phyloP scores from a whole-genome alignment of 2,113 vertebrate species.

The Pollimyrus isidori region DNA sequence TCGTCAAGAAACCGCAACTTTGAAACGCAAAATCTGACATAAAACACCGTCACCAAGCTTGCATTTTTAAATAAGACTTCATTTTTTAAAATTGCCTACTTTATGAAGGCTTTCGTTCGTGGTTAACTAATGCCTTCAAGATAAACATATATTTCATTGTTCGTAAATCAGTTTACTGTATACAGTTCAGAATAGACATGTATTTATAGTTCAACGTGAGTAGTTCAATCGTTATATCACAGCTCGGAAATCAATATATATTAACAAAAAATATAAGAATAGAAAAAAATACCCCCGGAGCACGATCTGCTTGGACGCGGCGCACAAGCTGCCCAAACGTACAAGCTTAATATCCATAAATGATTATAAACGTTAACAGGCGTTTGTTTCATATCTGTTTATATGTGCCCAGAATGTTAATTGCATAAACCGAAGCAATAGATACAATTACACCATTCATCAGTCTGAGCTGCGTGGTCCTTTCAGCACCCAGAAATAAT shows the following conservation, averaged over 20 bases:
- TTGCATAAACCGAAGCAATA: neutral
- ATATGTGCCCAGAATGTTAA: constrained; percentile 1
- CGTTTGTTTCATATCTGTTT: neutral
- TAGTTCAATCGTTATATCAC: neutral
- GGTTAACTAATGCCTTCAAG: neutral
- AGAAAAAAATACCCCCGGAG: neutral
- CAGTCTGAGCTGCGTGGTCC: neutral
- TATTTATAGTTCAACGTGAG: neutral
- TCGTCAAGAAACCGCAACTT: neutral
- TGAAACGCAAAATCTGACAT: neutral
- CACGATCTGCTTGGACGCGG: neutral
- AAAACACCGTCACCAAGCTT: neutral
- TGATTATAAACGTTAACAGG: neutral
- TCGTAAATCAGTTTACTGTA: neutral
- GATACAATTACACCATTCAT: neutral
- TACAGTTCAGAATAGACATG: neutral
- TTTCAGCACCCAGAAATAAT: neutral
- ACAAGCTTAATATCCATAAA: neutral
- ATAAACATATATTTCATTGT: neutral
- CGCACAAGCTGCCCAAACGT: neutral
- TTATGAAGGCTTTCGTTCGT: neutral
- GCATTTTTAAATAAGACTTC: neutral
- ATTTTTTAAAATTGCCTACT: neutral
- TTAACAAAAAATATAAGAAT: too few species aligned
- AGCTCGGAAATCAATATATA: neutral